Conservation (phyloP, 2,888 invertebrate species). For the Branchellion lobata region DNA sequence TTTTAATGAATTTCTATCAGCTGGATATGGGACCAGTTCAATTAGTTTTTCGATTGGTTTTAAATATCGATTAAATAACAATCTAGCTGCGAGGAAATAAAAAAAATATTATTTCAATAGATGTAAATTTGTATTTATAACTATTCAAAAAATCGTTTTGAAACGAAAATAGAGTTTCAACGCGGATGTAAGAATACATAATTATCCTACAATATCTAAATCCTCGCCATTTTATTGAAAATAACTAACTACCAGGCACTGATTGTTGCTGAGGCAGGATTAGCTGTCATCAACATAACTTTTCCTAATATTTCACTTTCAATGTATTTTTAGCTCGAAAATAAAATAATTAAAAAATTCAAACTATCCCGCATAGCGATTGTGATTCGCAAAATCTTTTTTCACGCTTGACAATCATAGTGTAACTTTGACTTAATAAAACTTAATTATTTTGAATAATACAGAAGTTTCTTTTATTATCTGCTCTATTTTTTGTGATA, state of each 20-base stretch:
- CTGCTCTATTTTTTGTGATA: too few species aligned
- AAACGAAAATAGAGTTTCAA: not conserved
- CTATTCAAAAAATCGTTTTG: not conserved
- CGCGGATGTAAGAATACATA: slow-evolving; percentile 12
- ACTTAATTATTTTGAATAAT: too few species aligned
- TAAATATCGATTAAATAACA: not conserved
- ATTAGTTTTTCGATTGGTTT: not conserved
- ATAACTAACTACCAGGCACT: not conserved
- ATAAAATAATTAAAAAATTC: too few species aligned
- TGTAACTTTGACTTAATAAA: too few species aligned
- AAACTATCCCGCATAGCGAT: too few species aligned
- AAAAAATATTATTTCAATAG: not conserved
- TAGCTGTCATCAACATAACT: too few species aligned
- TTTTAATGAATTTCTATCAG: not conserved
- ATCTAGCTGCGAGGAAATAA: not conserved
- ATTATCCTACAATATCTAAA: not conserved
- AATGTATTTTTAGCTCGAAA: too few species aligned
- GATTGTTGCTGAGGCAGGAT: too few species aligned
- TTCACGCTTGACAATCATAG: too few species aligned
- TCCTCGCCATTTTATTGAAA: slow-evolving; percentile 2
- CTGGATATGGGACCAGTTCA: not conserved
- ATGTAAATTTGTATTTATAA: not conserved
- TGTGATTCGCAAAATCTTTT: too few species aligned
- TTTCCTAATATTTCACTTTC: too few species aligned
- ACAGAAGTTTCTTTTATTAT: too few species aligned